Conservation (phyloP, 1,140 invertebrate species). For the Drosophila sp. region DNA sequence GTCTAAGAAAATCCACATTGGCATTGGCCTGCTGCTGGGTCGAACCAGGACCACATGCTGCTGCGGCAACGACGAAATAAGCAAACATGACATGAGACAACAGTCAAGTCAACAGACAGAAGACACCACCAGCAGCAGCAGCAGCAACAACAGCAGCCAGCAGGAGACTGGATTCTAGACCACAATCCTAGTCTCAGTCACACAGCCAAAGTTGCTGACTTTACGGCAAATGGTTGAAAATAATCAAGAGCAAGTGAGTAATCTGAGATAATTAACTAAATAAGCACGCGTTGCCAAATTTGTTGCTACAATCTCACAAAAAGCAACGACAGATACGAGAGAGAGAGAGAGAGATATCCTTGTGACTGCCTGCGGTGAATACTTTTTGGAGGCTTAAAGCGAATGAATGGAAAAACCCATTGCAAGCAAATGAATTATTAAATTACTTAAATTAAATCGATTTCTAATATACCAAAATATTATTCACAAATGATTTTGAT, state of each 20-base stretch:
- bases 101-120: slow-evolving; percentile 10
- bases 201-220: slow-evolving; percentile 67
- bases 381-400: slow-evolving; percentile 6
- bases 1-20: slow-evolving; percentile 74
- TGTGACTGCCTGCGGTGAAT: slow-evolving; percentile 31
- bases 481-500: slow-evolving; percentile 5
- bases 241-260: slow-evolving; percentile 74
- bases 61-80: slow-evolving; percentile 61
- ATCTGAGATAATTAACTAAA: slow-evolving; percentile 79
- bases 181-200: slow-evolving; percentile 2
- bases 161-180: background rate
- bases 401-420: background rate
- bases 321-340: slow-evolving; percentile 25
- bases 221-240: slow-evolving; percentile 74
- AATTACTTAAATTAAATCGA: slow-evolving; percentile 7
- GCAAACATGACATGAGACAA: slow-evolving; percentile 67
- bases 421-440: slow-evolving; percentile 9
- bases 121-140: slow-evolving; percentile 7
- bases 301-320: slow-evolving; percentile 42
- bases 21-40: slow-evolving; percentile 64
- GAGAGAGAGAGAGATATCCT: slow-evolving; percentile 18
- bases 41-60: slow-evolving; percentile 68
- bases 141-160: background rate
- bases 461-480: background rate
- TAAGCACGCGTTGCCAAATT: slow-evolving; percentile 76